Evolutionary conservation across 1,140 invertebrate species (phyloP).

Genomic region (Stenopsyche tienmushanensis): DNA sequence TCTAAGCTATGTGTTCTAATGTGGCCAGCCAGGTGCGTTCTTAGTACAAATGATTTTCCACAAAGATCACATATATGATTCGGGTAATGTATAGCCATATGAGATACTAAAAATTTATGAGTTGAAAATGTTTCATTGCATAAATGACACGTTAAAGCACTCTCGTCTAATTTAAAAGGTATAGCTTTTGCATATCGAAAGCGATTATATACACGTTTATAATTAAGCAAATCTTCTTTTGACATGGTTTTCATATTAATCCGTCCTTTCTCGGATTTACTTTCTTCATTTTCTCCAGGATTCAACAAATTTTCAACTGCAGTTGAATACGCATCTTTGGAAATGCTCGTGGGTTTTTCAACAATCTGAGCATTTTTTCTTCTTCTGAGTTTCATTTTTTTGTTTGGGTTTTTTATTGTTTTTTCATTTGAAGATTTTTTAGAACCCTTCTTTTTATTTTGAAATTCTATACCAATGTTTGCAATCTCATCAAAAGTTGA

Average conservation of each 20-base stretch:
- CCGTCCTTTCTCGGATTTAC: neutral
- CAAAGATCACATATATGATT: constrained; percentile 33
- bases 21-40: constrained; percentile 11
- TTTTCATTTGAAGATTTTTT: neutral
- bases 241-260: neutral
- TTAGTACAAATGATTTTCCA: constrained; percentile 28
- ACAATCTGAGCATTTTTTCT: neutral
- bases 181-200: constrained; percentile 16
- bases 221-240: neutral
- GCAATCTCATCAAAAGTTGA: neutral
- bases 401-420: neutral
- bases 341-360: neutral
- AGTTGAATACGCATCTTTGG: neutral
- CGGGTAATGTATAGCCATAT: constrained; percentile 33
- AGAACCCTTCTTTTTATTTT: neutral
- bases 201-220: constrained; percentile 6
- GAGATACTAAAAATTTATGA: constrained; percentile 27
- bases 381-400: neutral
- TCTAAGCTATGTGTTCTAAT: constrained; percentile 17
- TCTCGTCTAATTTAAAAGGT: constrained; percentile 30
- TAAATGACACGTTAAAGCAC: constrained; percentile 16
- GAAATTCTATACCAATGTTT: neutral
- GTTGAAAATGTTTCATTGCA: constrained; percentile 30
- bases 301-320: neutral
- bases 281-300: neutral